These are phyloP conservation scores for Corapipo altera DNA, from an alignment of 2,113 vertebrate species.

Conservation along the genomic window DNA sequence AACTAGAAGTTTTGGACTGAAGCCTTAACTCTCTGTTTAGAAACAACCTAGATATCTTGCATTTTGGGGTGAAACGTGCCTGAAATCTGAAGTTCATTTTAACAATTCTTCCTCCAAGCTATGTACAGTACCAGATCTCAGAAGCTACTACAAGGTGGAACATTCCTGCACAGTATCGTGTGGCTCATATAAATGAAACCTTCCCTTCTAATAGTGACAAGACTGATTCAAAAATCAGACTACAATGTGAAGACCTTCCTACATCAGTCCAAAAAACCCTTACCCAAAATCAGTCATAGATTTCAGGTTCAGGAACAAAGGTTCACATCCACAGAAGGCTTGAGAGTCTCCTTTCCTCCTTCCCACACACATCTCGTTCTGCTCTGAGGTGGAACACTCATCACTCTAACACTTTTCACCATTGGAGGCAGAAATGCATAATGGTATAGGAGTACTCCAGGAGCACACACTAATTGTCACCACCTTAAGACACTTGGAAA, in stretches of 20 bases:
- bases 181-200: not conserved
- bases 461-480: not conserved
- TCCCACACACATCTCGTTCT: rapidly evolving
- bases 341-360: not conserved
- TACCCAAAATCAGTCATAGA: not conserved
- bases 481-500: not conserved
- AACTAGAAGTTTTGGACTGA: not conserved
- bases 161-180: rapidly evolving
- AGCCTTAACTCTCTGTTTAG: not conserved
- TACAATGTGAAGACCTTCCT: rapidly evolving
- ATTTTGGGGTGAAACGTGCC: rapidly evolving
- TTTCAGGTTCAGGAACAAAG: not conserved
- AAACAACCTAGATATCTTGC: too few species aligned
- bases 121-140: rapidly evolving
- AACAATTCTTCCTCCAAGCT: not conserved
- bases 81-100: not conserved
- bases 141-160: not conserved
- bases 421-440: not conserved
- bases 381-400: not conserved
- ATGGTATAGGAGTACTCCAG: not conserved
- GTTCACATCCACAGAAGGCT: not conserved
- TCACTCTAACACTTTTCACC: not conserved
- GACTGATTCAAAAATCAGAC: not conserved
- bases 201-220: not conserved
- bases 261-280: not conserved